Conservation (phyloP, 2,113 vertebrate genomes). For the Canis aureus region DNA sequence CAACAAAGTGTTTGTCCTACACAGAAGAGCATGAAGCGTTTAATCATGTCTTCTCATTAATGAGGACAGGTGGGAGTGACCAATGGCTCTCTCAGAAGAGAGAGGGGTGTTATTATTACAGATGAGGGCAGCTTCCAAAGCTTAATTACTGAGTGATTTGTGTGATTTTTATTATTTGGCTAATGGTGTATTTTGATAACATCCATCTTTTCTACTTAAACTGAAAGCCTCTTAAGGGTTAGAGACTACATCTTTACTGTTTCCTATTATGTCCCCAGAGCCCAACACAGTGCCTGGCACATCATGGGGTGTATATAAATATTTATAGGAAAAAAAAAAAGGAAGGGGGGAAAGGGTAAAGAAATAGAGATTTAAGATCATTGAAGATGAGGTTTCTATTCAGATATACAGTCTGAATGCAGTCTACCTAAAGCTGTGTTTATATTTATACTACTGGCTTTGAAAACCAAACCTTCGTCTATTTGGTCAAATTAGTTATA, state of each 20-base stretch:
- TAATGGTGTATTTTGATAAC: not conserved
- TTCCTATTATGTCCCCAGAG: not conserved
- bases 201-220: not conserved
- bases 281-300: not conserved
- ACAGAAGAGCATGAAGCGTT: not conserved
- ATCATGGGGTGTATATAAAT: not conserved
- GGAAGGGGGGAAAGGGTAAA: not conserved
- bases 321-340: not conserved
- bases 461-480: slow-evolving; percentile 23
- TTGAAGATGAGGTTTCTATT: not conserved
- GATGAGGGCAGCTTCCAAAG: not conserved
- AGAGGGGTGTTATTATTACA: not conserved
- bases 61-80: not conserved
- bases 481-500: not conserved
- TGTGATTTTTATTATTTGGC: not conserved
- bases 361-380: not conserved
- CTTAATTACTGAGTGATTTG: not conserved
- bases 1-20: not conserved
- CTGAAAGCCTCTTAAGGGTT: not conserved
- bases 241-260: not conserved
- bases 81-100: not conserved
- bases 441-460: not conserved
- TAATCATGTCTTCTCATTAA: not conserved
- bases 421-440: not conserved
- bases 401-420: not conserved